Percentiles rank a stretch among this genome's conserved stretches.
Conservation (phyloP, 1,140 invertebrate species). For the Listronotus bonariensis region DNA sequence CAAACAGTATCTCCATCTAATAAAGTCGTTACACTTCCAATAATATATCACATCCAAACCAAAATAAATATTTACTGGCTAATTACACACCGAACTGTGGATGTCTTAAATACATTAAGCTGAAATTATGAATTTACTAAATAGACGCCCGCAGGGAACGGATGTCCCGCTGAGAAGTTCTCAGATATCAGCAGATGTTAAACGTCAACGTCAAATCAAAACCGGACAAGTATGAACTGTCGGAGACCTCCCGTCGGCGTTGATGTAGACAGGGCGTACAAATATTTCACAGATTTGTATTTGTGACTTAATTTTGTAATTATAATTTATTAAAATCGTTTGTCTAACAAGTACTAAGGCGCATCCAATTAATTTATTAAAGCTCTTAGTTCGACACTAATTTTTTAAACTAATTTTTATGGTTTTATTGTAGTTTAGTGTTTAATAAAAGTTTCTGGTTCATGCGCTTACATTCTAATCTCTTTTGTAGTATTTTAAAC, state of each 20-base stretch:
- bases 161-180: slow-evolving; percentile 23
- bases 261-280: slow-evolving; percentile 11
- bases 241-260: slow-evolving; percentile 19
- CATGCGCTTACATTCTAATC: too few relatives aligned
- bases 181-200: slow-evolving; percentile 26
- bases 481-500: too few relatives aligned
- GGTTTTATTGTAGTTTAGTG: too few relatives aligned
- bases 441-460: too few relatives aligned
- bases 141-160: slow-evolving; percentile 5
- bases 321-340: neutral
- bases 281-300: slow-evolving; percentile 2
- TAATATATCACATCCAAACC: slow-evolving; percentile 9
- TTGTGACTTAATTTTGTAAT: slow-evolving; percentile 6
- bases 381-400: too few relatives aligned
- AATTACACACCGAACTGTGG: slow-evolving; percentile 11
- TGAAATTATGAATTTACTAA: slow-evolving; percentile 15
- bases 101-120: slow-evolving; percentile 10
- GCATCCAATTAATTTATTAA: too few relatives aligned
- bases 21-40: slow-evolving; percentile 11
- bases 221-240: slow-evolving; percentile 19
- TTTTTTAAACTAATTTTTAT: too few relatives aligned
- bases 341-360: too few relatives aligned
- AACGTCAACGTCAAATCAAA: slow-evolving; percentile 23
- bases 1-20: neutral
- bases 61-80: slow-evolving; percentile 15